Base-by-base conservation (phyloP, 1,140 invertebrate genomes). In the Leptopilina boulardi region DNA sequence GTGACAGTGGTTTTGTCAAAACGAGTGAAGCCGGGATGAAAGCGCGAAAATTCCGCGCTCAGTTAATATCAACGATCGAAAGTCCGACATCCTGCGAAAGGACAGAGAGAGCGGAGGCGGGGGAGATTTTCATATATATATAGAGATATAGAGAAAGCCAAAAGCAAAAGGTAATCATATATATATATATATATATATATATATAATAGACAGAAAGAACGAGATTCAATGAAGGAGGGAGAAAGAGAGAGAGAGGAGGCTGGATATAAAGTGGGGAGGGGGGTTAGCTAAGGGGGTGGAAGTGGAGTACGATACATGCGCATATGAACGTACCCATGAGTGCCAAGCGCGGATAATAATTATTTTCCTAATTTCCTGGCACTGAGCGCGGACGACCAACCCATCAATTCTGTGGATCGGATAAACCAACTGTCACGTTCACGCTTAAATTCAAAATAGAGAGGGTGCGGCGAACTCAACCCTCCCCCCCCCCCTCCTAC, bases 351-450 rank as follows among this genome's bases (percentile, higher is more conserved):
- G 78, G 85, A 86, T 89, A 85, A 88, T 88, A 88, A 89, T 89
- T 89, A 89, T 89, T 89, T 88, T 89, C 87, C 86, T 88, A 87
- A 89, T 89, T 89, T 89, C 87, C 87, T 88, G 86, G 83, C 82
- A 88, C 87, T 85, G 83, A 75, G 76, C 66, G 78, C 77, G 81
- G 78, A 54, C 74, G 80, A 78, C 78, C 75, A 86, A 80, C 80
- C 82, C 86, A 88, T 89, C 87, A 88, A 88, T 88, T 84, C 79
- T 83, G 81, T 30, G 86, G 87, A 89, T 89, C 86, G 87, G 87
- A 89, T 89, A 89, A 88, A 88, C 87, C 85, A 82, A 88, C 86
- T 88, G 86, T 88, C 87, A 87, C 83, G 80, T 85, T 89, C 87
- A 85, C 86, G 85, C 86, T 83, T 78, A 84, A 85, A 85, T 82